Evolutionary conservation across 2,797 vertebrate species (phyloP), one percentile per base, ranked within the genome.

Genomic region (Ambastaia sidthimunki): DNA sequence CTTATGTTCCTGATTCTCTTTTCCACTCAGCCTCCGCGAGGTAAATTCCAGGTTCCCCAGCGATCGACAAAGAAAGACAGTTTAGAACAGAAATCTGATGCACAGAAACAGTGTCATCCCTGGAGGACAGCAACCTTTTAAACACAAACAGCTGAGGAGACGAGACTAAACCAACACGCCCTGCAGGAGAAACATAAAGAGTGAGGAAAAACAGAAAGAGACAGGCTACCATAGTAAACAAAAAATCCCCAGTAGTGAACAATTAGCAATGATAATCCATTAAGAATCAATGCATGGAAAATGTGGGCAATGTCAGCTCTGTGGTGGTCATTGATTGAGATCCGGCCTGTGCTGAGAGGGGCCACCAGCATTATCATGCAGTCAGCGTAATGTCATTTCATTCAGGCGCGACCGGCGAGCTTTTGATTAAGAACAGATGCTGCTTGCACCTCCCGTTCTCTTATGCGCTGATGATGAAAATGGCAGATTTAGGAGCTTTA

Each of bases 71-170:
- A 57, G 60, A 88, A 83, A 87, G 88, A 88, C 83, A 85, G 86
- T 91, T 91, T 88, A 88, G 85, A 89, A 75, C 62, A 78, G 78
- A 87, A 90, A 90, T 90, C 77, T 87, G 85, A 90, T 87, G 87
- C 85, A 76, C 78, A 81, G 85, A 82, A 89, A 88, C 80, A 82
- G 73, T 82, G 78, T 82, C 47, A 1, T 28, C 80, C 74, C 88
- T 80, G n/a, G 54, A 83, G 86, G 85, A 88, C n/a, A 50, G 16
- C 82, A 74, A 81, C 48, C 74, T 83, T 88, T 80, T 71, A 66
- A 76, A 80, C 48, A 63, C 65, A 74, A 74, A 81, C 65, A 57
- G 68, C 68, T 65, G 60, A 37, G 66, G 37, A 67, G 41, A 71
- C 18, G 52, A 21, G 80, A 77, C 59, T 70, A 71, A 72, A 60